Evolutionary conservation across 2,888 invertebrate genomes (phyloP).

Genomic region (Lingula anatina): DNA sequence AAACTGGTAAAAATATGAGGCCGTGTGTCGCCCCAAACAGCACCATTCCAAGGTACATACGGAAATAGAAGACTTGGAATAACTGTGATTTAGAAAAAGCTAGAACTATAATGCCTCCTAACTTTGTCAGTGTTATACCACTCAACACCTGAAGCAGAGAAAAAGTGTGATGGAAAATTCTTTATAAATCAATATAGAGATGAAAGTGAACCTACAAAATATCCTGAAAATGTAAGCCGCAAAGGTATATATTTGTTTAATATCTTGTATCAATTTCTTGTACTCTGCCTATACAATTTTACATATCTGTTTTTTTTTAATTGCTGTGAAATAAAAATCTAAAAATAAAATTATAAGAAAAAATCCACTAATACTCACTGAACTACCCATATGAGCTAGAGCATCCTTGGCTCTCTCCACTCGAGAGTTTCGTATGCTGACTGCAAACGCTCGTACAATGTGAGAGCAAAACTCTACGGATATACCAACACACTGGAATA

Average conservation of each 20-base stretch:
- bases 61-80: conserved; percentile 88
- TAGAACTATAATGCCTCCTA: conserved; percentile 92
- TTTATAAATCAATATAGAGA: too few species aligned
- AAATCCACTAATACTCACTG: conserved; percentile 61
- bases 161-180: background rate
- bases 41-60: conserved; percentile 97
- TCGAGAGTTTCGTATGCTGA: conserved; percentile 67
- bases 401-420: conserved; percentile 76
- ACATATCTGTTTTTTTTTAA: too few species aligned
- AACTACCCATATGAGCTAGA: conserved; percentile 86
- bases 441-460: conserved; percentile 85
- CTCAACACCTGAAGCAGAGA: conserved; percentile 70
- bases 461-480: conserved; percentile 98
- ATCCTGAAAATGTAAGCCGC: background rate
- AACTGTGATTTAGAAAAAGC: conserved; percentile 97
- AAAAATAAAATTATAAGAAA: too few species aligned
- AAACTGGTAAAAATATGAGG: conserved; percentile 92
- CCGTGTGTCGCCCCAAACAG: conserved; percentile 95
- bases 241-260: too few species aligned
- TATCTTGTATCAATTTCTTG: too few species aligned
- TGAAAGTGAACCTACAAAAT: background rate
- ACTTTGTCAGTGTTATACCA: conserved; percentile 96
- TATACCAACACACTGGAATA: conserved; percentile 84
- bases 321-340: too few species aligned
- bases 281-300: too few species aligned